Base-by-base conservation (phyloP, 1,140 invertebrate genomes). In the Pogonomyrmex barbatus region DNA sequence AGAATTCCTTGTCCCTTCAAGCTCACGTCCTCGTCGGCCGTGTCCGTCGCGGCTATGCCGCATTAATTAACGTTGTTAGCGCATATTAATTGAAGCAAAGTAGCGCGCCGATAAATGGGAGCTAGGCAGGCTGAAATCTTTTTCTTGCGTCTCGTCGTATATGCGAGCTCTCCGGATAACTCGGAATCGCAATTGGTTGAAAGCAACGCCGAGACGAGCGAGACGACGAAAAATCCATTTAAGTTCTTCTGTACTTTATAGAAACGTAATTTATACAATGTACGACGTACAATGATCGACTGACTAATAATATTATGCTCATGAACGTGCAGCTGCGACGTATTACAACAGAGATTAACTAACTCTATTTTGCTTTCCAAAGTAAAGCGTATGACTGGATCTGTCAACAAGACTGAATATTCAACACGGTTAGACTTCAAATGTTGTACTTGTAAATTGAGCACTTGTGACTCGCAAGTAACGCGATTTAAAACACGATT, bases 61-160 rank as follows among this genome's bases (percentile, higher is more conserved):
- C 85, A 90, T 92, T 92, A 93, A 93, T 93, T 93, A 93, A 91
- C 63, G 63, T 89, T 87, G 91, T 92, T 92, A 90, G 91, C 87
- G 90, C 73, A 83, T 88, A 92, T 88, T 92, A 93, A 93, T 93
- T 89, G 88, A 89, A 84, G 73, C 81, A 79, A 88, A 91, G 92
- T 91, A 90, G 77, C 81, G 82, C 17, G 58, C 14, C 76, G 63
- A 87, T 78, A 67, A 58, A 54, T 60, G 82, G 30, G 30, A 30
- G 54, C 65, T 52, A 3, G 24, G 39, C 52, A 58, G 85, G 17
- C 62, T 60, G 73, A 63, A 84, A 90, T 83, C 81, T 88, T 85
- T 90, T 90, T 90, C 82, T 83, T 88, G 30, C 58, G 33, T 12
- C 76, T 10, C 52, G 36, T 9, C 65, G 39, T 68, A 68, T 62